A percentile compares a stretch with the other conserved stretches of the same genome.
phyloP scores from a whole-genome alignment of 2,888 invertebrate genomes.

The Tenthredo amoena region DNA sequence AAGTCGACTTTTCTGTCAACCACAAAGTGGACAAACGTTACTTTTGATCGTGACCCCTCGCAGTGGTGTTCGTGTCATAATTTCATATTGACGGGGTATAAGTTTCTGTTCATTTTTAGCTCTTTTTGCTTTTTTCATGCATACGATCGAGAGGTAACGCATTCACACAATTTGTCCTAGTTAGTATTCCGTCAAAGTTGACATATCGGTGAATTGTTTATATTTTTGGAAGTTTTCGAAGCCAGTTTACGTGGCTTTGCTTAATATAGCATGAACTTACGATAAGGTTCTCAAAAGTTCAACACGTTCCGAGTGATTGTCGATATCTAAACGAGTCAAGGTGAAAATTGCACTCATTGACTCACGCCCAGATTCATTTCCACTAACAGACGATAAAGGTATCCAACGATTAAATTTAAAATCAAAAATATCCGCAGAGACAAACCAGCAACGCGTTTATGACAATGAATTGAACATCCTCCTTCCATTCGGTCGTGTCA shows the following conservation, averaged over 20 bases:
- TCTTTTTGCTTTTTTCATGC: background rate
- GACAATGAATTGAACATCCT: background rate
- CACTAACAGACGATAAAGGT: background rate
- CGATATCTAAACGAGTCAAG: background rate
- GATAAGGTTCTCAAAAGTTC: conserved; percentile 9
- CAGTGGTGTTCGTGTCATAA: background rate
- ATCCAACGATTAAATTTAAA: background rate
- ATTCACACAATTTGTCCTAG: background rate
- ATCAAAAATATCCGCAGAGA: background rate
- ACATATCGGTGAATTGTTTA: conserved; percentile 9
- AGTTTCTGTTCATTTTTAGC: background rate
- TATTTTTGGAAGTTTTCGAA: background rate
- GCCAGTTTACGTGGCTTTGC: background rate
- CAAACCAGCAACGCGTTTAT: background rate
- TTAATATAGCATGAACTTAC: background rate
- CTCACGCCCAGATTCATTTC: background rate
- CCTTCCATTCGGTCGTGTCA: background rate
- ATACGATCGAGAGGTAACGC: background rate
- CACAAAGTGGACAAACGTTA: background rate
- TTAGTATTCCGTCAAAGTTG: background rate
- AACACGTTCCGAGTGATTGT: conserved; percentile 21
- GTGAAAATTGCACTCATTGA: background rate
- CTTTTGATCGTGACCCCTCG: background rate
- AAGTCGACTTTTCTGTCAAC: background rate
- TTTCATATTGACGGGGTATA: background rate